phyloP scores from a whole-genome alignment of 2,797 vertebrate species.

The Hemibagrus guttatus region DNA sequence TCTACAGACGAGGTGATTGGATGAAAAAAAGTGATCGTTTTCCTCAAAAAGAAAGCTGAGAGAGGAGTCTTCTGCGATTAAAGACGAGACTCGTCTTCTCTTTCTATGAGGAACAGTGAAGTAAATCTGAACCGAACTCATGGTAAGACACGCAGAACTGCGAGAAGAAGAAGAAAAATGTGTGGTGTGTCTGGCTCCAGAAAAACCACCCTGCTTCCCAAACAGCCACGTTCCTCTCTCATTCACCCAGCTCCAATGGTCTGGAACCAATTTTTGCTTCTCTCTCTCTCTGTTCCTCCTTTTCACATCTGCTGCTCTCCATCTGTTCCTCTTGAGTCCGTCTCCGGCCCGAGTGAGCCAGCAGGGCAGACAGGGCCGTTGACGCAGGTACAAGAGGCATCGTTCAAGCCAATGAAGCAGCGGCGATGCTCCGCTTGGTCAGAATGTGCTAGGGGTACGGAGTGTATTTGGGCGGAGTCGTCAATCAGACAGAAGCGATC shows the following conservation, averaged over 20 bases:
- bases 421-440: neutral
- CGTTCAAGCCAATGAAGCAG: neutral
- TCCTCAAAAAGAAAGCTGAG: no score
- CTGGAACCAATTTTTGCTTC: slow-evolving; percentile 68
- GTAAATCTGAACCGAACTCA: neutral
- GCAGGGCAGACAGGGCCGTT: neutral
- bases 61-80: no score
- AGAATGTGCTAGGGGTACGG: slow-evolving; percentile 26
- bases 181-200: slow-evolving; percentile 27
- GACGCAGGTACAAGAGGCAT: slow-evolving; percentile 1
- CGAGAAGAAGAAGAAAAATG: slow-evolving; percentile 25
- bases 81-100: neutral
- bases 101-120: neutral
- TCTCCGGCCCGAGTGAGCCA: slow-evolving; percentile 11
- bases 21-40: no score
- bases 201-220: slow-evolving; percentile 55
- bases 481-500: neutral
- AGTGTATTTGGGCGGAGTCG: slow-evolving; percentile 25
- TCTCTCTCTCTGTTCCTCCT: neutral
- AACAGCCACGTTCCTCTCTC: slow-evolving; percentile 65
- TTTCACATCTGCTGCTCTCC: slow-evolving; percentile 30
- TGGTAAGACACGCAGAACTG: neutral
- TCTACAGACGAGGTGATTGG: neutral
- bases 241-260: slow-evolving; percentile 50
- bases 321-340: neutral